These are phyloP conservation scores for Aurelia sp. DNA, from an alignment of 30 jellyfish, hydroid and myxozoan genomes.

Conservation along the genomic window DNA sequence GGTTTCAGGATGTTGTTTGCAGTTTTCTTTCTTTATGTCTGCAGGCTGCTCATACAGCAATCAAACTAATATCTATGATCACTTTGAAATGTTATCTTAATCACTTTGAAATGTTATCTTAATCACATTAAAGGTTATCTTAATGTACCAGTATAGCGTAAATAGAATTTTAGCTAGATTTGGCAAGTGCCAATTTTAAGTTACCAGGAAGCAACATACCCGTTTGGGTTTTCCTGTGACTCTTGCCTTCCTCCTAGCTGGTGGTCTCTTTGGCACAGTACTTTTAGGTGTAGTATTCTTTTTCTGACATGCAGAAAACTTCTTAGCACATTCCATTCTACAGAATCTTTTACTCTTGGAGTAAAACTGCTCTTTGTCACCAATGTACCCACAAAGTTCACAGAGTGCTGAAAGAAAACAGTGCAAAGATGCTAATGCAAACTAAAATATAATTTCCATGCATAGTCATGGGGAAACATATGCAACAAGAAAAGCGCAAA, in stretches of 20 bases:
- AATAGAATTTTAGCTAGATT: too few relatives aligned
- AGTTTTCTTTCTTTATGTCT: too few relatives aligned
- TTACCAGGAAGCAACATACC: slow-evolving; percentile 13
- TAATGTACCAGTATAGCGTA: too few relatives aligned
- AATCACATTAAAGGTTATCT: too few relatives aligned
- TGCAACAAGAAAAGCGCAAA: neutral
- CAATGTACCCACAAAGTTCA: slow-evolving; percentile 85
- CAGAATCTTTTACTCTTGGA: slow-evolving; percentile 92
- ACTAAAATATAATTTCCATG: neutral
- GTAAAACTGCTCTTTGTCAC: slow-evolving; percentile 71
- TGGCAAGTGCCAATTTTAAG: neutral
- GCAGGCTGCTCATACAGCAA: too few relatives aligned
- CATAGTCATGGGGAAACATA: neutral
- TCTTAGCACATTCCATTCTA: slow-evolving; percentile 93
- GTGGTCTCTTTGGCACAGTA: slow-evolving; percentile 27
- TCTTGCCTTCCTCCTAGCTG: slow-evolving; percentile 61
- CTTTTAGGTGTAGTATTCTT: slow-evolving; percentile 46
- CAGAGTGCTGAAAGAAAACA: slow-evolving; percentile 65
- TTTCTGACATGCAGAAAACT: slow-evolving; percentile 88
- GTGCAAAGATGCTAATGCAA: neutral
- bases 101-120: too few relatives aligned
- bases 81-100: too few relatives aligned
- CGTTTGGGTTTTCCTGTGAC: slow-evolving; percentile 46
- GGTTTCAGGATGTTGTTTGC: too few relatives aligned
- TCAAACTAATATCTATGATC: too few relatives aligned